These are phyloP conservation scores for Oriolus oriolus DNA, from an alignment of 2,113 vertebrate species.

Conservation along the genomic window DNA sequence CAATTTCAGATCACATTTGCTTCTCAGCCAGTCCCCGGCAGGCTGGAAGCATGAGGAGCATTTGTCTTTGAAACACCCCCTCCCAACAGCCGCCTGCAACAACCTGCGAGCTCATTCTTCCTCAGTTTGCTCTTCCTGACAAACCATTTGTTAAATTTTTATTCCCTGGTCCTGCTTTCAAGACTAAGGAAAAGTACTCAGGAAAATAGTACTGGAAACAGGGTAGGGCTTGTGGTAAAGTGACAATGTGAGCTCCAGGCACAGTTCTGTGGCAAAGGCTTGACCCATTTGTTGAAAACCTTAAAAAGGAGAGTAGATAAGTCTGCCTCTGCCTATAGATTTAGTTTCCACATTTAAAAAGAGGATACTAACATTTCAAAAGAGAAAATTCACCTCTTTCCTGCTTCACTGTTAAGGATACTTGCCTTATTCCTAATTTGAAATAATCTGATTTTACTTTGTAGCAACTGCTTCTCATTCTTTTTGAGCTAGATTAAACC, in stretches of 20 bases:
- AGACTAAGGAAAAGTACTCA: background rate
- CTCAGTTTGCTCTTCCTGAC: background rate
- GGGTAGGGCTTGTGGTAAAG: background rate
- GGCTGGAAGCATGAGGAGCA: accelerated
- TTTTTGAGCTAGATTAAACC: background rate
- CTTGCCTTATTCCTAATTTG: background rate
- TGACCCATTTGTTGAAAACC: background rate
- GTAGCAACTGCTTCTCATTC: background rate
- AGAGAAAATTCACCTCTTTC: background rate
- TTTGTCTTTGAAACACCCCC: background rate
- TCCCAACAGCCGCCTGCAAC: background rate
- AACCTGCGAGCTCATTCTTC: no score
- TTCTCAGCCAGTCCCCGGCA: background rate
- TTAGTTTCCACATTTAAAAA: background rate
- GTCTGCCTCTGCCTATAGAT: background rate
- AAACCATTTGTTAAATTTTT: background rate
- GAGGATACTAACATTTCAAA: background rate
- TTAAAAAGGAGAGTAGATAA: background rate
- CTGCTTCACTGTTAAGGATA: background rate
- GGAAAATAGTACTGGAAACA: background rate
- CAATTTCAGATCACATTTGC: background rate
- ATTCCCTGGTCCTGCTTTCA: background rate
- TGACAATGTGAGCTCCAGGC: accelerated
- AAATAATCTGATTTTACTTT: background rate
- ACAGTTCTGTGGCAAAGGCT: background rate